These are phyloP conservation scores for Gymnobelideus leadbeateri DNA, from an alignment of 2,113 vertebrate species.

Conservation along the genomic window DNA sequence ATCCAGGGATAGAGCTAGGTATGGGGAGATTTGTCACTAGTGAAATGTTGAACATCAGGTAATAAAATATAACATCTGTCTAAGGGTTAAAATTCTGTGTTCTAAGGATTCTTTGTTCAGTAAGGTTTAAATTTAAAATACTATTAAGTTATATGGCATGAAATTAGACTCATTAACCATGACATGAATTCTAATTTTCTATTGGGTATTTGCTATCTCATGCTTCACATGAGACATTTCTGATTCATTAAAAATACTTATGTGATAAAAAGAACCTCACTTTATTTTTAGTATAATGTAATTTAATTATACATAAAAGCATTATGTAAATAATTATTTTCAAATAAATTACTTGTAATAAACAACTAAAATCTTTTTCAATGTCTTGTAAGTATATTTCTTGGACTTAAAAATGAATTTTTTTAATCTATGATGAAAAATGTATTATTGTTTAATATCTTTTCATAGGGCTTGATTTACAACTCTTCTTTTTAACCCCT, in stretches of 20 bases:
- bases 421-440: constrained; percentile 43
- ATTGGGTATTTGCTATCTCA: constrained; percentile 47
- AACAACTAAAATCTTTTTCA: constrained; percentile 2
- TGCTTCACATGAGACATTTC: constrained; percentile 41
- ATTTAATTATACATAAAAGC: constrained; percentile 1
- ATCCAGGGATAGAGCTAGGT: neutral
- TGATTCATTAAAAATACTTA: constrained; percentile 32
- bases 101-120: neutral
- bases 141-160: constrained; percentile 23
- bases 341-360: neutral
- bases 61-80: neutral
- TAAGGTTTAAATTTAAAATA: constrained; percentile 41
- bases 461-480: constrained; percentile 26
- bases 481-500: constrained; percentile 37
- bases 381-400: constrained; percentile 45
- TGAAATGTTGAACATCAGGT: neutral
- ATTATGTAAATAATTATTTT: constrained; percentile 21
- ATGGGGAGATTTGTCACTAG: neutral
- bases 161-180: neutral
- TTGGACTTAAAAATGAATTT: constrained; percentile 34
- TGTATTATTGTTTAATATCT: constrained; percentile 27
- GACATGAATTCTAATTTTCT: constrained; percentile 39
- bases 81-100: neutral
- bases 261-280: constrained; percentile 6
- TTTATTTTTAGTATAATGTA: constrained; percentile 51